Conservation (phyloP, 1,140 invertebrate genomes). For the Euwallacea similis region DNA sequence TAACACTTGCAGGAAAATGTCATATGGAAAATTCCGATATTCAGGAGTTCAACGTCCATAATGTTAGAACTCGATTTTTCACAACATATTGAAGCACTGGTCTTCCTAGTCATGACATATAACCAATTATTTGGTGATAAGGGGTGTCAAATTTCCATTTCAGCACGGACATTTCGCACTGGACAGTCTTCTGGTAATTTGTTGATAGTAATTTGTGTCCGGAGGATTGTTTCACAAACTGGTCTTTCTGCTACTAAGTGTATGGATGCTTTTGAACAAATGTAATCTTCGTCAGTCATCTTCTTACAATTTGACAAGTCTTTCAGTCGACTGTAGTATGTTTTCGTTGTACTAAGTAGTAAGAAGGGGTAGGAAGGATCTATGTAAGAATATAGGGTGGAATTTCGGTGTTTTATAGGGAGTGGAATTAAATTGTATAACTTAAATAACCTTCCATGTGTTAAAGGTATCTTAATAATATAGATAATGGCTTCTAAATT, state of each 20-base stretch:
- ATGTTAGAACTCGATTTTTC: neutral
- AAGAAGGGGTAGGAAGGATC: conserved; percentile 17
- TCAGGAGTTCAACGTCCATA: conserved; percentile 3
- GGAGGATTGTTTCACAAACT: conserved; percentile 14
- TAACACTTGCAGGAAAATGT: conserved; percentile 25
- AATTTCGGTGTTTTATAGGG: conserved; percentile 18
- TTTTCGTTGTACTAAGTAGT: conserved; percentile 24
- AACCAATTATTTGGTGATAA: conserved; percentile 18
- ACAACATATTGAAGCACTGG: conserved; percentile 6
- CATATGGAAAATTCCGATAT: conserved; percentile 17
- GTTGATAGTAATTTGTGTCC: neutral
- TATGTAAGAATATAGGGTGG: conserved; percentile 29
- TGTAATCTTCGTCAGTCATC: conserved; percentile 5
- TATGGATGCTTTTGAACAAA: conserved; percentile 1
- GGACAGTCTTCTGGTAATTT: conserved; percentile 4
- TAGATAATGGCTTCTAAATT: conserved; percentile 24
- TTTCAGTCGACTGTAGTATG: conserved; percentile 14
- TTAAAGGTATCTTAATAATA: conserved; percentile 32
- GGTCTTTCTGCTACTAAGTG: conserved; percentile 7
- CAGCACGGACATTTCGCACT: neutral
- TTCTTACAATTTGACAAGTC: conserved; percentile 23
- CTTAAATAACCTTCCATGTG: conserved; percentile 19
- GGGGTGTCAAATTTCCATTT: conserved; percentile 21
- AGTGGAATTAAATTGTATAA: conserved; percentile 36
- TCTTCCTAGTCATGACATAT: neutral